Base-by-base conservation (phyloP, 2,888 invertebrate species). In the Liodrosophila aerea region DNA sequence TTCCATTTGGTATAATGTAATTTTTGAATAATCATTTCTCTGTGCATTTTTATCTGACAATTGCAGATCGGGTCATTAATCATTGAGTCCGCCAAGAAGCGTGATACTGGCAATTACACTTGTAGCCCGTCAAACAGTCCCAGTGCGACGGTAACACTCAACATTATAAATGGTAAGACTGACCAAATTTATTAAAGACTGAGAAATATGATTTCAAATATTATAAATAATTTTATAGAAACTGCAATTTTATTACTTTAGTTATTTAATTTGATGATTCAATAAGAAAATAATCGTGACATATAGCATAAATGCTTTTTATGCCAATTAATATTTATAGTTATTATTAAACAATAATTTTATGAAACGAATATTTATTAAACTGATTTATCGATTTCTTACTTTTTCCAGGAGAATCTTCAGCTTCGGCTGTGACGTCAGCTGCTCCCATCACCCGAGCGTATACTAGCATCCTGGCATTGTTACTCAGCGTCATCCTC, bases 91-190 rank as follows among this genome's bases (percentile, higher is more conserved):
- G 89, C 89, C 76, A 89, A 88, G 87, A 90, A 90, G 84, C 88
- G 87, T 73, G 89, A 90, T 85, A 88, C 89, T 76, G 90, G 96
- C 87, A 96, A 96, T 92, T 99, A 98, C 92, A 97, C 98, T 72
- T 97, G 98, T 92, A 94, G 95, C 88, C 98, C 98, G 83, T 96
- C 96, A 87, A 98, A 98, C 91, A 93, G 96, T 80, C 95, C 96
- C 91, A 95, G 95, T 76, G 96, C 96, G 83, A 96, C 95, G 90
- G 96, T 97, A 73, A 93, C 95, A 89, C 93, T 97, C 86, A 97
- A 97, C 91, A 96, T 97, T 82, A 93, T 97, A 87, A 97, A 96
- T 91, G 97, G 97, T 97, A 90, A 92, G 93, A 64, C n/a, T 8
- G 15, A 11, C n/a, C 18, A 8, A 8, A 36, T 7, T 8, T 15